These are phyloP conservation scores for Stenodema calcarata DNA, from an alignment of 2,888 invertebrate species.

Conservation along the genomic window DNA sequence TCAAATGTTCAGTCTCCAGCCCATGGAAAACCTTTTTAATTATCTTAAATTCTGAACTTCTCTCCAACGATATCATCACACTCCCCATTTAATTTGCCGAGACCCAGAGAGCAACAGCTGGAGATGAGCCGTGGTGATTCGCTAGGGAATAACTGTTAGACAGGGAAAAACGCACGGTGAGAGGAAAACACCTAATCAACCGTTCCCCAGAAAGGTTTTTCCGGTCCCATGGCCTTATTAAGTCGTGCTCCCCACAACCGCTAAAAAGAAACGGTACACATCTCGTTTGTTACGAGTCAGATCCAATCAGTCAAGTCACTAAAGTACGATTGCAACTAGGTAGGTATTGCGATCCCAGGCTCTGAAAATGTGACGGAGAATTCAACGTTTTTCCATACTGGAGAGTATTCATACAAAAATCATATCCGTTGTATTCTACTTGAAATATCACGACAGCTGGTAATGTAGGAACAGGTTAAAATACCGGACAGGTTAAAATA, in stretches of 20 bases:
- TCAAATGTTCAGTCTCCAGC: neutral
- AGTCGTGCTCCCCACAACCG: slow-evolving; percentile 6
- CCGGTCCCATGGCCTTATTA: slow-evolving; percentile 8
- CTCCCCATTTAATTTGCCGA: neutral
- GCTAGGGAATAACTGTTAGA: neutral
- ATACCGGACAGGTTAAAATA: too few relatives aligned
- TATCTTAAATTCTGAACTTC: neutral
- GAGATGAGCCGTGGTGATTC: neutral
- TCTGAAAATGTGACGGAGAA: too few relatives aligned
- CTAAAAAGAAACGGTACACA: slow-evolving; percentile 3
- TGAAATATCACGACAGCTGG: too few relatives aligned
- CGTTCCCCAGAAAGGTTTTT: slow-evolving; percentile 7
- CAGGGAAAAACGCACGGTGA: neutral
- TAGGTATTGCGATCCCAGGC: too few relatives aligned
- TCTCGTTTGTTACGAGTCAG: neutral
- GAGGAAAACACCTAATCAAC: slow-evolving; percentile 4
- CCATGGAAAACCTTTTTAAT: neutral
- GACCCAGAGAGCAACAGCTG: neutral
- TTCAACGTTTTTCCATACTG: too few relatives aligned
- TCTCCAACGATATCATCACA: neutral
- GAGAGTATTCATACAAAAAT: too few relatives aligned
- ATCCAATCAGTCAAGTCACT: neutral
- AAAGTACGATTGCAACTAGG: neutral
- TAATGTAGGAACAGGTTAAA: too few relatives aligned
- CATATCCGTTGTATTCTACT: too few relatives aligned